Evolutionary conservation across 2,888 invertebrate species (phyloP).

Genomic region (Bugula neritina): DNA sequence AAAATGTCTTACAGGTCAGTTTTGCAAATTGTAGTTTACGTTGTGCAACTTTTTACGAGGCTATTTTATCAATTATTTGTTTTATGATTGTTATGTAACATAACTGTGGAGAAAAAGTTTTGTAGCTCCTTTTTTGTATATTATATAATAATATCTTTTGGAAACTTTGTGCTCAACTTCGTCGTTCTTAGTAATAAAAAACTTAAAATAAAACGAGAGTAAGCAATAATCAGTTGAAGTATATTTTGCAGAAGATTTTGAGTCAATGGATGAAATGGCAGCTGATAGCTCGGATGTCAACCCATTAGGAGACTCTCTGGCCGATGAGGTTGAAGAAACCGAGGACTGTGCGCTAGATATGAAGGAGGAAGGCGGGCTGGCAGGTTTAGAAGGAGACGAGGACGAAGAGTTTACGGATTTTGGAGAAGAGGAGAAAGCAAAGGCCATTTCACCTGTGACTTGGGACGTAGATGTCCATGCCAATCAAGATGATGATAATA

Average conservation of each 20-base stretch:
- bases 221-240: no score
- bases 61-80: no score
- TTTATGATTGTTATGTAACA: no score
- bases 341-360: neutral
- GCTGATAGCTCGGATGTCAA: neutral
- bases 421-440: neutral
- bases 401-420: neutral
- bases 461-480: conserved; percentile 20
- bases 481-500: conserved; percentile 8
- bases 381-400: neutral
- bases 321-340: neutral
- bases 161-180: no score
- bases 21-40: no score
- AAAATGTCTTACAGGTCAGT: no score
- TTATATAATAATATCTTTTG: no score
- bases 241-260: conserved; percentile 6
- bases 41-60: no score
- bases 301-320: neutral
- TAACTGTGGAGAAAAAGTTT: no score
- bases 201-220: no score
- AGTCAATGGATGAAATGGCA: conserved; percentile 19
- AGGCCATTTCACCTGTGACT: conserved; percentile 20
- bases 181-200: no score
- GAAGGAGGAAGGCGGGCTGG: neutral
- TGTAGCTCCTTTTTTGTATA: no score